A percentile compares a stretch with the other conserved stretches of the same genome.
phyloP scores from a whole-genome alignment of 2,113 vertebrate genomes.

The Herpetotheres cachinnans region DNA sequence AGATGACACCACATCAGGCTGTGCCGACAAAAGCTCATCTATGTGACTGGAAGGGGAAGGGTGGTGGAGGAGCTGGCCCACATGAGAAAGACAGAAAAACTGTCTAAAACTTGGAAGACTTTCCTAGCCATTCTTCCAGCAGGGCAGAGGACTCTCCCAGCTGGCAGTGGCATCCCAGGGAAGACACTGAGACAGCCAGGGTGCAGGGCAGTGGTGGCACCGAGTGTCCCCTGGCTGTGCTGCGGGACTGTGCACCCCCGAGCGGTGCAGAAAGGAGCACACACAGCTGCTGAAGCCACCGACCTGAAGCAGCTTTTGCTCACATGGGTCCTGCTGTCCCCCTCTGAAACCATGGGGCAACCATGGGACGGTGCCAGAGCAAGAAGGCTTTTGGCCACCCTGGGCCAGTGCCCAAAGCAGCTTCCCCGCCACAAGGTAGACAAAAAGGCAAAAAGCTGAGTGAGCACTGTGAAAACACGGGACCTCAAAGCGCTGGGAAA shows the following conservation, averaged over 20 bases:
- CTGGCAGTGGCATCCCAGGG: not conserved
- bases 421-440: rapidly evolving
- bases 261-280: not conserved
- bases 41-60: not conserved
- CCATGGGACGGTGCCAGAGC: rapidly evolving
- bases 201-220: not conserved
- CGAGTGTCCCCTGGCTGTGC: not conserved
- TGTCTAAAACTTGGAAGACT: not conserved
- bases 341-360: not conserved
- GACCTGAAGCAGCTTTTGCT: not conserved
- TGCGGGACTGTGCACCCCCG: rapidly evolving
- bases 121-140: not conserved
- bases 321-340: not conserved
- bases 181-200: rapidly evolving
- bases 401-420: rapidly evolving
- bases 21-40: not conserved
- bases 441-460: not conserved
- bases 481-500: not conserved
- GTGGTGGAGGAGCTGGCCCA: not conserved
- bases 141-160: not conserved
- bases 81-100: not conserved
- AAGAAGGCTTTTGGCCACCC: rapidly evolving
- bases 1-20: not conserved
- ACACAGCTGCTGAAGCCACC: not conserved
- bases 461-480: rapidly evolving